A percentile compares a stretch with the other conserved stretches of the same genome.
Conservation (phyloP, 2,113 vertebrate genomes). For the Hassar affinis region DNA sequence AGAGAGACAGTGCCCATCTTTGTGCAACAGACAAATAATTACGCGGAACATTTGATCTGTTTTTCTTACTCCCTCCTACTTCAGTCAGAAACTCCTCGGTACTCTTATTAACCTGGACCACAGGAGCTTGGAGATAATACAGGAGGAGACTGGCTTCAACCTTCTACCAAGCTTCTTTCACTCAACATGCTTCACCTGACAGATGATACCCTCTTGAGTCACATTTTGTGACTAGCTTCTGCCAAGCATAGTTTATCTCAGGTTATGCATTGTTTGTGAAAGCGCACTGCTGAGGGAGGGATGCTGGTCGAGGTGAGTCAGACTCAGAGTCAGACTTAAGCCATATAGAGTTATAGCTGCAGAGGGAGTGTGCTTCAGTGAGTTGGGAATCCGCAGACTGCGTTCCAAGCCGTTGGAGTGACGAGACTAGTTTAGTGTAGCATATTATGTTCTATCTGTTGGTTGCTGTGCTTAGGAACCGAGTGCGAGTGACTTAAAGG, state of each 20-base stretch:
- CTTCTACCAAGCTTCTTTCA: not conserved
- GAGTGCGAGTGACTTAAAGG: conserved; percentile 9
- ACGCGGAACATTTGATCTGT: conserved; percentile 60
- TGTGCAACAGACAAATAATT: conserved; percentile 64
- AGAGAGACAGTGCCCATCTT: conserved; percentile 37
- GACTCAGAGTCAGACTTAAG: conserved; percentile 16
- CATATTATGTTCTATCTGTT: conserved; percentile 17
- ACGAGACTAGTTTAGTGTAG: conserved; percentile 33
- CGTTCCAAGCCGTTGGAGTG: conserved; percentile 13
- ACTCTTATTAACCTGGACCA: conserved; percentile 67
- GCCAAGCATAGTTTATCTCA: conserved; percentile 20
- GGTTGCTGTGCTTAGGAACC: not conserved
- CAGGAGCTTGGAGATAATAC: conserved; percentile 61
- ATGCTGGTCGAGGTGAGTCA: conserved; percentile 20
- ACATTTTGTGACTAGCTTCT: conserved; percentile 2
- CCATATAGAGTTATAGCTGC: conserved; percentile 23
- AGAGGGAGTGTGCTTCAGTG: conserved; percentile 27
- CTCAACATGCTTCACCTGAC: not conserved
- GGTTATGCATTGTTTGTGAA: conserved; percentile 7
- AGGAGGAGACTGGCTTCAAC: not conserved
- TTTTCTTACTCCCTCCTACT: conserved; percentile 51
- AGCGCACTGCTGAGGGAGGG: conserved; percentile 3
- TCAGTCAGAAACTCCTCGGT: conserved; percentile 48
- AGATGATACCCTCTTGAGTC: not conserved
- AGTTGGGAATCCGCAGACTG: not conserved